Percentiles rank a stretch among this genome's conserved stretches.
These are phyloP conservation scores for Pterophyllum scalare DNA, from an alignment of 2,113 vertebrate genomes.

Conservation along the genomic window DNA sequence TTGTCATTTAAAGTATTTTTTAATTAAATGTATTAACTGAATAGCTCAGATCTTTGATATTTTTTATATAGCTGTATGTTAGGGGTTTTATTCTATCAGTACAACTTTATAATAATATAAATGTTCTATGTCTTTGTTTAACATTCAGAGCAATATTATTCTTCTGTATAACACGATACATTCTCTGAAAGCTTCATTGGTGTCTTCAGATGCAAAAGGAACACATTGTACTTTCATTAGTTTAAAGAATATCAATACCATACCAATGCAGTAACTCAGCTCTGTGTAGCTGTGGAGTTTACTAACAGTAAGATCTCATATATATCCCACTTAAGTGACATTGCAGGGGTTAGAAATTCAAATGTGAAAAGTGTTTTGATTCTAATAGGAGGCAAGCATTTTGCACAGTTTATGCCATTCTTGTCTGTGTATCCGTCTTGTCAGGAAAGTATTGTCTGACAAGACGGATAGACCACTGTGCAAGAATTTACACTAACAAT, in stretches of 20 bases:
- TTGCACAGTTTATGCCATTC: neutral
- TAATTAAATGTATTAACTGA: constrained; percentile 20
- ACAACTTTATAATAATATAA: neutral
- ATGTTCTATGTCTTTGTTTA: neutral
- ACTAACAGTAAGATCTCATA: neutral
- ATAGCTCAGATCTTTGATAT: constrained; percentile 4
- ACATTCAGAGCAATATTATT: neutral
- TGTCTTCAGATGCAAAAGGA: constrained; percentile 15
- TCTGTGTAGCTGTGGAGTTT: neutral
- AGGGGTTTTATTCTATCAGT: neutral
- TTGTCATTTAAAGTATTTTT: constrained; percentile 30
- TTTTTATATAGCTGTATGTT: neutral
- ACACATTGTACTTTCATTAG: constrained; percentile 8
- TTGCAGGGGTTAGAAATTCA: neutral
- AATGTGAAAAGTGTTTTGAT: neutral
- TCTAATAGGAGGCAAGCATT: constrained; percentile 5
- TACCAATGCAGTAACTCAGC: neutral
- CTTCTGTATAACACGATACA: neutral
- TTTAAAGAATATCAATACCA: neutral
- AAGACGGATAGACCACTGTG: neutral
- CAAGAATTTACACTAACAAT: neutral
- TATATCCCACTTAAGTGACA: neutral
- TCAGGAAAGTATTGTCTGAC: neutral
- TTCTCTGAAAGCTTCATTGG: constrained; percentile 3
- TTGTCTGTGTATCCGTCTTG: constrained; percentile 4